Conservation (phyloP, 2,113 vertebrate species). For the Cranoglanis bouderius region DNA sequence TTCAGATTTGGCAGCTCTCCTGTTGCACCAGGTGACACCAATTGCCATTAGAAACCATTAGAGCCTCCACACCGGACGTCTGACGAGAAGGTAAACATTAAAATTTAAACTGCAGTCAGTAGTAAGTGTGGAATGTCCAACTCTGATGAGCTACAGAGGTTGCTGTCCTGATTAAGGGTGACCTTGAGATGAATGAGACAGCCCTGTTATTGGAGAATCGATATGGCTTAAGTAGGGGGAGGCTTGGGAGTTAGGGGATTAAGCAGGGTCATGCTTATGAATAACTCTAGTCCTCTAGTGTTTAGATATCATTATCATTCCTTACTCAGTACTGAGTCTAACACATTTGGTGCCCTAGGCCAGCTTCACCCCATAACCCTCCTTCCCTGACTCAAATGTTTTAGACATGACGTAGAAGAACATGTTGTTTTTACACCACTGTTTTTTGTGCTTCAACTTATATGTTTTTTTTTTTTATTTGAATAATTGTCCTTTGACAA, state of each 20-base stretch:
- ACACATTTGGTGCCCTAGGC: not conserved
- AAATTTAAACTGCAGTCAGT: not conserved
- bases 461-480: not conserved
- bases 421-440: not conserved
- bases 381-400: not conserved
- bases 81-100: not conserved
- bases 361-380: not conserved
- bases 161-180: not conserved
- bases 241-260: not conserved
- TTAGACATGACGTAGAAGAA: not conserved
- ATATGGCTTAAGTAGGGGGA: constrained; percentile 27
- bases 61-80: not conserved
- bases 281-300: constrained; percentile 16
- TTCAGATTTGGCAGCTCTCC: constrained; percentile 5
- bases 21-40: constrained; percentile 15
- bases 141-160: not conserved
- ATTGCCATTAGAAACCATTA: not conserved
- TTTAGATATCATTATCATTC: constrained; percentile 4
- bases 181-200: not conserved
- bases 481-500: not conserved
- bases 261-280: constrained; percentile 5
- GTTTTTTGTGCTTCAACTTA: not conserved
- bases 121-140: not conserved
- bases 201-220: constrained; percentile 26
- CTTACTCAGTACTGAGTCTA: not conserved